Conservation (phyloP, 2,888 invertebrate genomes). For the Parthenolecanium corni region DNA sequence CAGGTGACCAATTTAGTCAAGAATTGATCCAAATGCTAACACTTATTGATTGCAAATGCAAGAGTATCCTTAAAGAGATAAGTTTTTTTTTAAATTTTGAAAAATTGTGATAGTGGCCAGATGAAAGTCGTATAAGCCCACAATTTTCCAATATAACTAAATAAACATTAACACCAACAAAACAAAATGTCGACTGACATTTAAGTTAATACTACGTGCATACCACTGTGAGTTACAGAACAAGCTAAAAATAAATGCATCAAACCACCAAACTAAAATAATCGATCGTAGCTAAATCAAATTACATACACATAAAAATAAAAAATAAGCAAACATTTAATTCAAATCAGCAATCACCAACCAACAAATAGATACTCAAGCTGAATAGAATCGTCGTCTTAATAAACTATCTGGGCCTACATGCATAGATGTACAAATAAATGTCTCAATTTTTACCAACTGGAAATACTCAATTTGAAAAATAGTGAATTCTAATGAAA, state of each 20-base stretch:
- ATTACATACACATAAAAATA: neutral
- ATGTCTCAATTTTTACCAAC: neutral
- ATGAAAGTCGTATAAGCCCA: too few species aligned
- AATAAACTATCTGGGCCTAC: neutral
- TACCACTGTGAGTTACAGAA: constrained; percentile 4
- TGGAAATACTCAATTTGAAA: too few species aligned
- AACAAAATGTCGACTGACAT: too few species aligned
- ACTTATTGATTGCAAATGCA: too few species aligned
- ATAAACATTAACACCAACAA: too few species aligned
- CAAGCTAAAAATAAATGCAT: neutral
- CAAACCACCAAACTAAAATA: neutral
- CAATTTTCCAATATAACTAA: too few species aligned
- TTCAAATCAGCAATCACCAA: neutral
- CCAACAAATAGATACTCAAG: neutral
- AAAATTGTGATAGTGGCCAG: too few species aligned
- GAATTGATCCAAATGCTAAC: too few species aligned
- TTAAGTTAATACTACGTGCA: neutral
- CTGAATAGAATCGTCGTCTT: neutral
- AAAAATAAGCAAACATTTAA: constrained; percentile 4
- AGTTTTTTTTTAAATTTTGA: too few species aligned
- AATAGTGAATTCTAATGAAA: too few species aligned
- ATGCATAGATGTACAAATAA: neutral
- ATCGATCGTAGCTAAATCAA: neutral
- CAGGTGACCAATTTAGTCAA: too few species aligned
- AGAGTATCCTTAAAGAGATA: too few species aligned